These are phyloP conservation scores for Chromobotia macracanthus DNA, from an alignment of 2,797 vertebrate species.

Conservation along the genomic window DNA sequence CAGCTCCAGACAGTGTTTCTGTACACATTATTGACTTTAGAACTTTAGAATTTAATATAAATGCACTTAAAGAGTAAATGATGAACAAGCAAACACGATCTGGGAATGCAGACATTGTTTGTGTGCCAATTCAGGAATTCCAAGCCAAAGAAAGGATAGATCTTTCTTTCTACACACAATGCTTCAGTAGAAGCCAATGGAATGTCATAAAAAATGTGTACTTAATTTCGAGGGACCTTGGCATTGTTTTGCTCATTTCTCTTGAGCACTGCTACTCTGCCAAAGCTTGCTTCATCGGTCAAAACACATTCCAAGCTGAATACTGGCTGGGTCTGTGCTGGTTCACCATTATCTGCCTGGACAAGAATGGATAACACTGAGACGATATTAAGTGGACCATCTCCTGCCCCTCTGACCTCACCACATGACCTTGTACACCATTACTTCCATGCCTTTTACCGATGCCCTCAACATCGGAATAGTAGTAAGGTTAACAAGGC, in stretches of 20 bases:
- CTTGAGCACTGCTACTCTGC: conserved; percentile 36
- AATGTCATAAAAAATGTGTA: conserved; percentile 40
- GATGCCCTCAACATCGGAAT: conserved; percentile 18
- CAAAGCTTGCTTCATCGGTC: conserved; percentile 10
- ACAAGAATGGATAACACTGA: conserved; percentile 33
- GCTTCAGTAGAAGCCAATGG: conserved; percentile 23
- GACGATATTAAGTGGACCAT: conserved; percentile 24
- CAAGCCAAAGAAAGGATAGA: conserved; percentile 9
- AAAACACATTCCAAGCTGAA: conserved; percentile 41
- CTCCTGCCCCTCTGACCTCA: conserved; percentile 40
- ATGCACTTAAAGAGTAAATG: not conserved
- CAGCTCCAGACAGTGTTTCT: not conserved
- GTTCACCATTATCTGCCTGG: not conserved
- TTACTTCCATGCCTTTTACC: not conserved
- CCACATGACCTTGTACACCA: conserved; percentile 31
- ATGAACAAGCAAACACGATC: not conserved
- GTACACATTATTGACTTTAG: not conserved
- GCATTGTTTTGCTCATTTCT: conserved; percentile 33
- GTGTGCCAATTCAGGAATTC: conserved; percentile 13
- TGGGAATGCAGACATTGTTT: not conserved
- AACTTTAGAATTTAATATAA: not conserved
- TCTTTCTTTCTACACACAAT: conserved; percentile 25
- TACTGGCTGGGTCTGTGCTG: not conserved
- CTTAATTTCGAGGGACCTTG: conserved; percentile 18
- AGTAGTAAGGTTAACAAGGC: conserved; percentile 14